Evolutionary conservation across 2,797 vertebrate species (phyloP).

Genomic region (Falco naumanni): DNA sequence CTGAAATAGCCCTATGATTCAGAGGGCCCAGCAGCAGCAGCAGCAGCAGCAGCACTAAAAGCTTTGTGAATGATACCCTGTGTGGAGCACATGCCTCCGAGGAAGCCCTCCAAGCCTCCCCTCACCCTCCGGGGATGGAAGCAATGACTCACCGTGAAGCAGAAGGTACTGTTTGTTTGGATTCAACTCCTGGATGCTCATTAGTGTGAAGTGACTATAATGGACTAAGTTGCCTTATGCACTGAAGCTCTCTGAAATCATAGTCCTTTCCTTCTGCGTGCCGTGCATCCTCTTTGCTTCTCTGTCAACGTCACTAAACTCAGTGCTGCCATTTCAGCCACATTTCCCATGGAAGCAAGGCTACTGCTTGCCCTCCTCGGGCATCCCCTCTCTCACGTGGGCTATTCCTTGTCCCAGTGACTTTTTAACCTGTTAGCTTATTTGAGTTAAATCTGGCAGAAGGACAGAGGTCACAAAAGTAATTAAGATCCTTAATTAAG

Average conservation of each 20-base stretch:
- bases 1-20: constrained; percentile 53
- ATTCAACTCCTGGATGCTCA: constrained; percentile 16
- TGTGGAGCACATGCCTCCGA: neutral
- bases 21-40: constrained; percentile 10
- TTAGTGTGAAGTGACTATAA: neutral
- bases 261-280: neutral
- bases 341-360: neutral
- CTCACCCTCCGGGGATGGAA: constrained; percentile 5
- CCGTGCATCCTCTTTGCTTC: neutral
- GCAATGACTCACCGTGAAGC: neutral
- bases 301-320: neutral
- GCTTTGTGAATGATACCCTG: constrained; percentile 25
- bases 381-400: neutral
- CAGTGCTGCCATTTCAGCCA: neutral
- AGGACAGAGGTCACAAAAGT: constrained; percentile 41
- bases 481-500: constrained; percentile 46
- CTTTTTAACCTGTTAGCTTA: neutral
- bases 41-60: constrained; percentile 2
- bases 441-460: constrained; percentile 1
- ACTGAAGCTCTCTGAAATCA: neutral
- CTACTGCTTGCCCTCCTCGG: neutral
- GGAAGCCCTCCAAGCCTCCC: constrained; percentile 26
- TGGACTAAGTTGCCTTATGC: neutral
- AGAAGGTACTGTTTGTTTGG: constrained; percentile 14
- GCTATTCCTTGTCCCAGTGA: neutral